These are phyloP conservation scores for Caenorhabditis tropicalis DNA, from an alignment of 1,140 invertebrate species.

Conservation along the genomic window DNA sequence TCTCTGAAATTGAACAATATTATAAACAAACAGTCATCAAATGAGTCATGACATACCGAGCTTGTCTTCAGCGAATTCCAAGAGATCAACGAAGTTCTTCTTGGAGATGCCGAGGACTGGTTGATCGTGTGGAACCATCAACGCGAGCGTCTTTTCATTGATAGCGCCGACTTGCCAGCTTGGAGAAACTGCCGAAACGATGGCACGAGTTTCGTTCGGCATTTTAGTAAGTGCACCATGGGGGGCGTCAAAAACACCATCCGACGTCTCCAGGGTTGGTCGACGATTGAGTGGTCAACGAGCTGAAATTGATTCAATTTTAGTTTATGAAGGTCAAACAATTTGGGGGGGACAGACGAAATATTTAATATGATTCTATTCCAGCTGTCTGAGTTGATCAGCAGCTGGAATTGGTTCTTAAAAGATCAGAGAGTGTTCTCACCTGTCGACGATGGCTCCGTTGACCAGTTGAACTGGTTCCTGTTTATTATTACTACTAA, in stretches of 20 bases:
- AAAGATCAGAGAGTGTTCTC: neutral
- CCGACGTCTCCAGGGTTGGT: conserved; percentile 38
- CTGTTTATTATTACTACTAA: conserved; percentile 13
- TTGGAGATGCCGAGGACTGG: conserved; percentile 35
- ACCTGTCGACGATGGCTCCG: conserved; percentile 8
- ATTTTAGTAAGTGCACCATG: neutral
- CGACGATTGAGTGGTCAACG: conserved; percentile 1
- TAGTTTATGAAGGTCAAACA: no score
- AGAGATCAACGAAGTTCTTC: conserved; percentile 47
- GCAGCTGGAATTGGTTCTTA: no score
- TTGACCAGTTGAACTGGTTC: neutral
- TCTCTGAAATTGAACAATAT: conserved; percentile 5
- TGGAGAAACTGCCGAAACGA: conserved; percentile 43
- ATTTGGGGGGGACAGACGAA: no score
- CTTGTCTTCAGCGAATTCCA: conserved; percentile 47
- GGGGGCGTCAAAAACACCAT: conserved; percentile 54
- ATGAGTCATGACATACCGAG: neutral
- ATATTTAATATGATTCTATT: no score
- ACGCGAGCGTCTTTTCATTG: conserved; percentile 29
- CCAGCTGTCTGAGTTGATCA: no score
- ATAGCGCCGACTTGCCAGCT: conserved; percentile 33
- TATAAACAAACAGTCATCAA: neutral
- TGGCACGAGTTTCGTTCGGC: neutral
- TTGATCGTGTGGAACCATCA: conserved; percentile 47
- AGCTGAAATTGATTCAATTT: no score